Evolutionary conservation across 30 jellyfish, hydroid and myxozoan genomes (phyloP).

Genomic region (Pseudorhiza aurosa): DNA sequence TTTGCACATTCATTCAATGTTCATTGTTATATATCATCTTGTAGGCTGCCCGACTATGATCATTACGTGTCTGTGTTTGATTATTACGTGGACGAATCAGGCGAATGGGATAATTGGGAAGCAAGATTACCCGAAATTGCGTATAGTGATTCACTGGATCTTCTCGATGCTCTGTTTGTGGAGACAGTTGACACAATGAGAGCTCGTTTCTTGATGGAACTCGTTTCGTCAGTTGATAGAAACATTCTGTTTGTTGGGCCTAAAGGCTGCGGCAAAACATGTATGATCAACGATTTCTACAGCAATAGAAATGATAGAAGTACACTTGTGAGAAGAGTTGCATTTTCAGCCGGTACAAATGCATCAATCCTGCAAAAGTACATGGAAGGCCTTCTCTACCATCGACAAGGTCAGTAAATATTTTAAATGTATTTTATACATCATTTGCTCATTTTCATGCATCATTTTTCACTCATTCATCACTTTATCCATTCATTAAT

Average conservation of each 20-base stretch:
- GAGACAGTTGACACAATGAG: slow-evolving; percentile 80
- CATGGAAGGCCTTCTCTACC: slow-evolving; percentile 71
- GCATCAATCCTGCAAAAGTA: slow-evolving; percentile 72
- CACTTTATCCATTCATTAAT: too few relatives aligned
- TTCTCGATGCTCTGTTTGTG: slow-evolving; percentile 70
- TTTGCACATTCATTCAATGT: too few relatives aligned
- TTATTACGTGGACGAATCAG: slow-evolving; percentile 88
- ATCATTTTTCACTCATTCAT: too few relatives aligned
- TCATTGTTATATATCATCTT: neutral
- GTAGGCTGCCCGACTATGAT: slow-evolving; percentile 86
- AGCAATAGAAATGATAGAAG: slow-evolving; percentile 48
- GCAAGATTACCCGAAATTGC: slow-evolving; percentile 73
- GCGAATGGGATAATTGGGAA: slow-evolving; percentile 96
- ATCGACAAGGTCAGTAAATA: slow-evolving; percentile 94
- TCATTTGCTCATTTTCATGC: too few relatives aligned
- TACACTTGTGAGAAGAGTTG: slow-evolving; percentile 58
- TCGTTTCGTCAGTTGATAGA: slow-evolving; percentile 54
- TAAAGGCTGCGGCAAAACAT: slow-evolving; percentile 79
- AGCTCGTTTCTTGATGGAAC: slow-evolving; percentile 79
- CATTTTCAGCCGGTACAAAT: slow-evolving; percentile 74
- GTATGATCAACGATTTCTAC: slow-evolving; percentile 65
- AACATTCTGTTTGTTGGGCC: slow-evolving; percentile 78
- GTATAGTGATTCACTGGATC: slow-evolving; percentile 63
- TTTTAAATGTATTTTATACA: too few relatives aligned
- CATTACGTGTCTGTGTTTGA: slow-evolving; percentile 83